These are phyloP conservation scores for Ascaphus truei DNA, from an alignment of 2,113 vertebrate genomes.

Conservation along the genomic window DNA sequence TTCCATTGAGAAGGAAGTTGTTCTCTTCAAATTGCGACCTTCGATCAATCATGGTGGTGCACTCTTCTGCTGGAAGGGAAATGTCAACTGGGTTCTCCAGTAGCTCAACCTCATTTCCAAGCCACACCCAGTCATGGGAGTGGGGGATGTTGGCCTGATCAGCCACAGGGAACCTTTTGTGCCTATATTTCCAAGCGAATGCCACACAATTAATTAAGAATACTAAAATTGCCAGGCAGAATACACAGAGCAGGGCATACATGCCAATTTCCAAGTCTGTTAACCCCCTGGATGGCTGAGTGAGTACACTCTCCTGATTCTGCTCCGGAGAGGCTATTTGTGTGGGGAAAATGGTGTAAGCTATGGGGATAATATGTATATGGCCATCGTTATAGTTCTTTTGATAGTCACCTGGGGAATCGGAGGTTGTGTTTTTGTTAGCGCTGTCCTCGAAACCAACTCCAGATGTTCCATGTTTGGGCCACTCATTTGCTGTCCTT, in stretches of 20 bases:
- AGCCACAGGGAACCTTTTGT: conserved; percentile 87
- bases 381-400: conserved; percentile 60
- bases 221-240: conserved; percentile 93
- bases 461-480: conserved; percentile 62
- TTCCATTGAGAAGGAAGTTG: conserved; percentile 88
- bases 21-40: conserved; percentile 83
- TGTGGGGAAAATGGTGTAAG: conserved; percentile 72
- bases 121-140: conserved; percentile 96
- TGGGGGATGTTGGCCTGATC: conserved; percentile 91
- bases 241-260: conserved; percentile 92
- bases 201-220: conserved; percentile 97
- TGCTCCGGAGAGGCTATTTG: conserved; percentile 72
- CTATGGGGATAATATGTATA: conserved; percentile 59
- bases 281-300: conserved; percentile 73
- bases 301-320: conserved; percentile 71
- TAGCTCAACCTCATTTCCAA: conserved; percentile 87
- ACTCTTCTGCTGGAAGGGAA: conserved; percentile 72
- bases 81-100: conserved; percentile 78
- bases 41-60: conserved; percentile 82
- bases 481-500: conserved; percentile 62
- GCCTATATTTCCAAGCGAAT: conserved; percentile 92
- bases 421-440: conserved; percentile 73
- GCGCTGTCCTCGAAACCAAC: conserved; percentile 64
- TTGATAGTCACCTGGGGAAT: conserved; percentile 55
- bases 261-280: conserved; percentile 95